Evolutionary conservation across 2,888 invertebrate species (phyloP), one percentile per base, ranked within the genome.

Genomic region (Trichogramma dendrolimi): DNA sequence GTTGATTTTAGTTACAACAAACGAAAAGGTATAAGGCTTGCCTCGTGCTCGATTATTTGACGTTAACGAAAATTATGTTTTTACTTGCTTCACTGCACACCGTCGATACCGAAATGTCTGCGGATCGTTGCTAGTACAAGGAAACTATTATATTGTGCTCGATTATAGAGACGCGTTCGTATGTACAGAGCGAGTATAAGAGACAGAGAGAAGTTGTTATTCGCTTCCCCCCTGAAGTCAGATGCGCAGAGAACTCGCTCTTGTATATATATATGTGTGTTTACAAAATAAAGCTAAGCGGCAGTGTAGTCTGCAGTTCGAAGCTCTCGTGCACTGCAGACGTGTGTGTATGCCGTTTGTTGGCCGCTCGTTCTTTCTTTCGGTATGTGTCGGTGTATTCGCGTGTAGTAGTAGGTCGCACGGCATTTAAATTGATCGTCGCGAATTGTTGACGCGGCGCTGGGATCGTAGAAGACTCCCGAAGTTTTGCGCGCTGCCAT

Each of bases 221-320:
- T 27, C 27, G 27, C 27, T 27, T 27, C 27, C 27, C 27, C 27
- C 27, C 27, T 2, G 27, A 2, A 1, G 27, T 27, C 27, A 27
- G 27, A 27, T 27, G 27, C 27, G 27, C 27, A 27, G 27, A 27
- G 27, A 27, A 27, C 27, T 27, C 27, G 27, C 27, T 27, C 27
- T 27, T 27, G 43, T 42, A 63, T 58, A 66, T 62, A 61, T 64
- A 68, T 66, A 59, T 66, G 65, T 58, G 67, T 73, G 73, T 73
- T 73, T 73, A 73, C 73, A 72, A 73, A 73, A 72, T 73, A 72
- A 56, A 61, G 41, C 27, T 3, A 27, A 27, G 27, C 27, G 27
- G 27, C 27, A 27, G 27, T 27, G 27, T 27, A 27, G 27, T 7
- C 58, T 52, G 53, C 50, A 38, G 67, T 53, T 61, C 51, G 63